These are phyloP conservation scores for Onthophagus taurus DNA, from an alignment of 1,140 invertebrate genomes.

Conservation along the genomic window DNA sequence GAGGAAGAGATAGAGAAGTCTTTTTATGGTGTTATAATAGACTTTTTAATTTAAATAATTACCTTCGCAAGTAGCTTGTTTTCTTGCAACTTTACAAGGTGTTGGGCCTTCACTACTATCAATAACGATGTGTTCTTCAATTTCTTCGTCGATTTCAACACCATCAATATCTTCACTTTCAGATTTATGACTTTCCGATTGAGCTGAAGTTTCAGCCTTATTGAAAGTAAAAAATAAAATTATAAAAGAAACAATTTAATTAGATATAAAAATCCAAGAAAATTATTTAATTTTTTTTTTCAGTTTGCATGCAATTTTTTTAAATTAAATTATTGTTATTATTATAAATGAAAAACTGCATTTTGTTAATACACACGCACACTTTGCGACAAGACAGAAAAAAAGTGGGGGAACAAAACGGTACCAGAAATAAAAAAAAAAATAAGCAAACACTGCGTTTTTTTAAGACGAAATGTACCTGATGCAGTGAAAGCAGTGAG, in stretches of 20 bases:
- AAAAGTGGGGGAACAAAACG: too few species aligned
- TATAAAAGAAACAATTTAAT: too few species aligned
- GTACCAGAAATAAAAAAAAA: too few species aligned
- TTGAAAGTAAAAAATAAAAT: slow-evolving; percentile 1
- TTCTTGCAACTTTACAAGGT: slow-evolving; percentile 43
- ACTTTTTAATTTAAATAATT: too few species aligned
- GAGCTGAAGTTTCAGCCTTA: slow-evolving; percentile 38
- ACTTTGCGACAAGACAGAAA: too few species aligned
- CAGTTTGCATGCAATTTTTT: too few species aligned
- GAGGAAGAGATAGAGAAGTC: background rate
- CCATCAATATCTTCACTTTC: slow-evolving; percentile 38
- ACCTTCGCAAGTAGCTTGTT: slow-evolving; percentile 27
- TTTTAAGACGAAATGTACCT: background rate
- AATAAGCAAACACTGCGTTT: too few species aligned
- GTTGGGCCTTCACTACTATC: slow-evolving; percentile 35
- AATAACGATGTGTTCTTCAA: slow-evolving; percentile 27
- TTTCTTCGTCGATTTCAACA: slow-evolving; percentile 39
- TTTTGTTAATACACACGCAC: too few species aligned
- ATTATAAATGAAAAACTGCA: too few species aligned
- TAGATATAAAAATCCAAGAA: background rate
- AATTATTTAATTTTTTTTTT: too few species aligned
- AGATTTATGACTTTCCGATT: slow-evolving; percentile 40
- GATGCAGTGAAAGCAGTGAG: background rate
- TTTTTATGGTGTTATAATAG: too few species aligned
- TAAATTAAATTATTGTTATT: too few species aligned